A percentile compares a stretch with the other conserved stretches of the same genome.
Conservation (phyloP, 2,797 vertebrate species). For the Sebastes trivittatus region DNA sequence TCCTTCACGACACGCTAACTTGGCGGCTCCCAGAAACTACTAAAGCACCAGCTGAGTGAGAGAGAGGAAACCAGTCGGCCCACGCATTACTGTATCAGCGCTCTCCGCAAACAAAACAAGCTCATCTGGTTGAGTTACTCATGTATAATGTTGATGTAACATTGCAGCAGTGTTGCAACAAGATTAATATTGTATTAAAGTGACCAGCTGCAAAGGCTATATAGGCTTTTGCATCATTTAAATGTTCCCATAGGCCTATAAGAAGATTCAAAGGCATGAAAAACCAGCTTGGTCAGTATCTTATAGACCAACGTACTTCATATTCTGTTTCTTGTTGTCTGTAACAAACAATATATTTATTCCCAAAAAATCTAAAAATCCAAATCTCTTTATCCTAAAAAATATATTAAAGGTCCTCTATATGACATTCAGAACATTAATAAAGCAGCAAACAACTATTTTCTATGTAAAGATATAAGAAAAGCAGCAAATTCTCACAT, state of each 20-base stretch:
- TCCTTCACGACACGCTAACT: neutral
- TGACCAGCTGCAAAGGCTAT: neutral
- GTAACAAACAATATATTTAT: neutral
- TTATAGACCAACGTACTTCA: neutral
- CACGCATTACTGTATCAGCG: neutral
- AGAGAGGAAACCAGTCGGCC: neutral
- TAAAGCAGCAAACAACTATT: no score
- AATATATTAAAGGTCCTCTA: neutral
- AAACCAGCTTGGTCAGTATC: neutral
- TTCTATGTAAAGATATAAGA: no score
- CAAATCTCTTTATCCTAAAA: neutral
- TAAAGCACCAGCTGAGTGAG: neutral
- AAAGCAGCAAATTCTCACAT: no score
- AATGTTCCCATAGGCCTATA: neutral
- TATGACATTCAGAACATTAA: no score
- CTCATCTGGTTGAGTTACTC: constrained; percentile 2
- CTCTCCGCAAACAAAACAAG: constrained; percentile 5
- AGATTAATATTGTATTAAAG: constrained; percentile 5
- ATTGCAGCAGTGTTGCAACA: constrained; percentile 11
- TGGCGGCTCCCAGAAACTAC: constrained; percentile 1
- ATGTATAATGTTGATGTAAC: constrained; percentile 17
- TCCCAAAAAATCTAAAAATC: no score
- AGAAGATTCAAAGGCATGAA: constrained; percentile 1
- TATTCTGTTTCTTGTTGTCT: neutral
- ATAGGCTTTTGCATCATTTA: neutral